phyloP scores from a whole-genome alignment of 37 sponge, comb jelly and placozoan genomes.

The Haliclona indistincta region DNA sequence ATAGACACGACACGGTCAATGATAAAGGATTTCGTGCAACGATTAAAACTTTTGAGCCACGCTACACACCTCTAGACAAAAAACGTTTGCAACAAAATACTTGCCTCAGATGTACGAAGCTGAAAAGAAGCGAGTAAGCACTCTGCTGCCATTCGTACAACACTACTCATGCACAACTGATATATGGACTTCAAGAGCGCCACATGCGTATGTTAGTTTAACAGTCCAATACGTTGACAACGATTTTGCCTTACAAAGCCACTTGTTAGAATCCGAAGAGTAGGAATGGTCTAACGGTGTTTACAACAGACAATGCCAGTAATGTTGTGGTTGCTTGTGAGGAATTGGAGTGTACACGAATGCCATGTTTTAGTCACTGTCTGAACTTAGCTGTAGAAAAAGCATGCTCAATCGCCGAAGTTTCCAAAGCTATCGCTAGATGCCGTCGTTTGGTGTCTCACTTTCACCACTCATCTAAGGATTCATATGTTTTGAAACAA shows the following conservation, averaged over 20 bases:
- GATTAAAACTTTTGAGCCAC: slow-evolving; percentile 34
- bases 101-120: slow-evolving; percentile 30
- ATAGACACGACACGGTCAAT: slow-evolving; percentile 23
- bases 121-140: slow-evolving; percentile 10
- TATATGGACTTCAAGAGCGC: slow-evolving; percentile 37
- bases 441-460: slow-evolving; percentile 29
- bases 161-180: slow-evolving; percentile 31
- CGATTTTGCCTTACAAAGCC: slow-evolving; percentile 4
- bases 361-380: slow-evolving; percentile 34
- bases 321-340: slow-evolving; percentile 20
- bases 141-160: background rate
- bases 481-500: slow-evolving; percentile 12
- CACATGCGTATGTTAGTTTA: slow-evolving; percentile 12
- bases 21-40: slow-evolving; percentile 31
- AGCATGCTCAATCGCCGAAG: background rate
- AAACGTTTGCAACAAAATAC: slow-evolving; percentile 16
- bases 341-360: slow-evolving; percentile 2
- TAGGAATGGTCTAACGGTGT: background rate
- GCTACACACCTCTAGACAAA: slow-evolving; percentile 36
- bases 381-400: slow-evolving; percentile 28
- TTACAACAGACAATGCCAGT: slow-evolving; percentile 23
- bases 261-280: slow-evolving; percentile 16
- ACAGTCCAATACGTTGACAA: slow-evolving; percentile 36
- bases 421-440: slow-evolving; percentile 16
- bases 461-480: slow-evolving; percentile 23